Base-by-base conservation (phyloP, 1,140 invertebrate species). In the Aplysia californica region DNA sequence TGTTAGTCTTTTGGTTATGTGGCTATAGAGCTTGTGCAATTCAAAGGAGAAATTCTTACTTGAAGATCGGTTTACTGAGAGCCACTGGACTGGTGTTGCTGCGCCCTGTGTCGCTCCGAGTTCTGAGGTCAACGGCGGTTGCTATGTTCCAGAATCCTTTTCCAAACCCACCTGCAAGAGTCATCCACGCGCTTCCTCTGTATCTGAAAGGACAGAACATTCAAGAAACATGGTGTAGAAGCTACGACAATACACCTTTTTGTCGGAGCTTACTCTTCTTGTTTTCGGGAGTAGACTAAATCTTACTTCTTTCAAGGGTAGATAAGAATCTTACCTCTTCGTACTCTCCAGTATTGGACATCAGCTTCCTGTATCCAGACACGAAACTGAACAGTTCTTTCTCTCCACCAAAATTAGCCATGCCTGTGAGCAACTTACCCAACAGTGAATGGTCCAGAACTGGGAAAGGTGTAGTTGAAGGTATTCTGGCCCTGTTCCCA, bases 21-120 rank as follows among this genome's bases (percentile, higher is more conserved):
- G n/a, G n/a, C n/a, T n/a, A n/a, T n/a, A n/a, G n/a, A n/a, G n/a
- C n/a, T n/a, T n/a, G n/a, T n/a, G n/a, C n/a, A n/a, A n/a, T n/a
- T n/a, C n/a, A n/a, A n/a, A n/a, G n/a, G n/a, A n/a, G n/a, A n/a
- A n/a, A n/a, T n/a, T n/a, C 73, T 68, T 75, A 82, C 81, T 58
- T 76, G 35, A 80, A 82, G 5, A 82, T 59, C 0, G 79, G 77
- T 73, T 81, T 79, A 41, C 79, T 81, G 18, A 78, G 72, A 23
- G 77, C 79, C 18, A 81, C 59, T 26, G 82, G 82, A 55, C 82
- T 83, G 31, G 58, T 70, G 76, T 83, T 83, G 33, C 77, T 75
- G 39, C 58, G 55, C 0, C 61, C 36, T 0, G 76, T 81, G 71
- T 83, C 82, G 31, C 66, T 80, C 5, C 82, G 59, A 6, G 29